These are phyloP conservation scores for Pangasianodon gigas DNA, from an alignment of 2,113 vertebrate genomes.

Conservation along the genomic window DNA sequence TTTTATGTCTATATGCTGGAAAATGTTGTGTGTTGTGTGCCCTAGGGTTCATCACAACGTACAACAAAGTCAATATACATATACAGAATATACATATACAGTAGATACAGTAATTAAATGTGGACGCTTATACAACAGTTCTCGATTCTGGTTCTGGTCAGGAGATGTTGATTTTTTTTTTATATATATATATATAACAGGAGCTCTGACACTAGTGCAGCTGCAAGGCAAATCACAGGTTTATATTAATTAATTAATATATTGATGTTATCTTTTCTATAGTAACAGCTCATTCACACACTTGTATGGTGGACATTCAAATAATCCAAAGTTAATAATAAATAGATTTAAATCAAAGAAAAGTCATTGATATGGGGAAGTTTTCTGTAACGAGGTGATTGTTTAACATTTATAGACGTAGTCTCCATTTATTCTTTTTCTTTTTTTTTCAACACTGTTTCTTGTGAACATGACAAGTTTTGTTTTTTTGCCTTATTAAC, in stretches of 20 bases:
- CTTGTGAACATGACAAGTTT: not conserved
- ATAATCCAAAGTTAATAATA: not conserved
- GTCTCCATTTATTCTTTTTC: not conserved
- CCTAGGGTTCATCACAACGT: not conserved
- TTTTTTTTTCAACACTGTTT: too few relatives aligned
- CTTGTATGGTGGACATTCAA: not conserved
- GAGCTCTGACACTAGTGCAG: too few relatives aligned
- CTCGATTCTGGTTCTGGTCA: not conserved
- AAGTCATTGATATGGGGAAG: not conserved
- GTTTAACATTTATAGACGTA: not conserved
- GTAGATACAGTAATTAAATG: not conserved
- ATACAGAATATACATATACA: too few relatives aligned
- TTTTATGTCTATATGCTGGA: not conserved
- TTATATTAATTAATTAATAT: too few relatives aligned
- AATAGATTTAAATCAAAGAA: not conserved
- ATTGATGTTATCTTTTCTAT: not conserved
- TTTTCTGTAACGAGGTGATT: not conserved
- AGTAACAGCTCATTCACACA: not conserved
- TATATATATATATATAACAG: too few relatives aligned
- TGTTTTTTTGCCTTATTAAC: not conserved
- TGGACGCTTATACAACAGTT: too few relatives aligned
- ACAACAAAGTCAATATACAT: not conserved
- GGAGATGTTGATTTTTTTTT: too few relatives aligned
- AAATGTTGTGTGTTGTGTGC: not conserved
- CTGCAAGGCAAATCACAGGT: too few relatives aligned